These are phyloP conservation scores for Limosa lapponica DNA, from an alignment of 2,797 vertebrate genomes.

Conservation along the genomic window DNA sequence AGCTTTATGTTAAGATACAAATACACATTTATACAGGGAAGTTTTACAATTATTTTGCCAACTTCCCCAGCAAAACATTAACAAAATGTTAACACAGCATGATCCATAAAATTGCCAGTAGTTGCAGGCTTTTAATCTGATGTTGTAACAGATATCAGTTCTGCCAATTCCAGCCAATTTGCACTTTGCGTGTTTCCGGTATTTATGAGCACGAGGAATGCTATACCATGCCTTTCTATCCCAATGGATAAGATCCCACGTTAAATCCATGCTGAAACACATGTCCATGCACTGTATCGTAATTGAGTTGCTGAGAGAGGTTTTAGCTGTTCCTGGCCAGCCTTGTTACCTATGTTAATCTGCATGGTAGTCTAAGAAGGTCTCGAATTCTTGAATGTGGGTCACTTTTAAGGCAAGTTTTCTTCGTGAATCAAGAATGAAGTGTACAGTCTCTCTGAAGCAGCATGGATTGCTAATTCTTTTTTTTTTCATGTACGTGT, in stretches of 20 bases:
- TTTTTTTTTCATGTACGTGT: not conserved
- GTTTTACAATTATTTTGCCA: not conserved
- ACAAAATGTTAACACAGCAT: constrained; percentile 11
- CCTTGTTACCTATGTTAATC: constrained; percentile 52
- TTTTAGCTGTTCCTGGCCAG: not conserved
- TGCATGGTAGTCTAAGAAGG: constrained; percentile 12
- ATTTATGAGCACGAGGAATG: not conserved
- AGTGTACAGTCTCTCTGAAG: constrained; percentile 46
- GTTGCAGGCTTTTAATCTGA: constrained; percentile 16
- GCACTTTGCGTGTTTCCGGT: not conserved
- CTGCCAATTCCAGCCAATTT: constrained; percentile 32
- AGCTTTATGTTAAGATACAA: not conserved
- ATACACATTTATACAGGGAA: not conserved
- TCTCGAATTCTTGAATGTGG: not conserved
- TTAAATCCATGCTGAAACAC: not conserved
- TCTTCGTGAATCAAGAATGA: constrained; percentile 52
- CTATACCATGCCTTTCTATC: not conserved
- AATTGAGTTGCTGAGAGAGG: not conserved
- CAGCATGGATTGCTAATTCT: constrained; percentile 66
- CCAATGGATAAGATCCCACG: not conserved
- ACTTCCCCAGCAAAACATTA: constrained; percentile 16
- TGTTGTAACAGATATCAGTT: not conserved
- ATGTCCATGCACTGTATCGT: rapidly evolving
- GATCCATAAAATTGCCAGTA: constrained; percentile 8
- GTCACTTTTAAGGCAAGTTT: constrained; percentile 33